phyloP scores from a whole-genome alignment of 2,797 vertebrate species.

The Characodon lateralis region DNA sequence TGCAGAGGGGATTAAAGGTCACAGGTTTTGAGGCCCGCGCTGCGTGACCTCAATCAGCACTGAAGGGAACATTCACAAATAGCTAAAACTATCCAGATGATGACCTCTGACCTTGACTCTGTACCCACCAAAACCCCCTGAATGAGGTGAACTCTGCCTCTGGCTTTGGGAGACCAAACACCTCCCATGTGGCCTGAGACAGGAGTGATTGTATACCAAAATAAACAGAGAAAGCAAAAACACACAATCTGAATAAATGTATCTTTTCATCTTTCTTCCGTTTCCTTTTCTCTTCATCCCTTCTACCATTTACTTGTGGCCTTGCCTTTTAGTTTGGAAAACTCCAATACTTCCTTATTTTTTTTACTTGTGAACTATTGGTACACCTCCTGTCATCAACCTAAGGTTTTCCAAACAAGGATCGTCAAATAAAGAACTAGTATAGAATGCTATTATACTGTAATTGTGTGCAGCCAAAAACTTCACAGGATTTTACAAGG shows the following conservation, averaged over 20 bases:
- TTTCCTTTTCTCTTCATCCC: conserved; percentile 34
- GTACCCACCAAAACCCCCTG: conserved; percentile 44
- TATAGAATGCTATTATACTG: not conserved
- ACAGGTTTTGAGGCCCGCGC: conserved; percentile 62
- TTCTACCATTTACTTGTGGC: conserved; percentile 1
- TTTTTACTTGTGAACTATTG: not conserved
- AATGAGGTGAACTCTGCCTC: conserved; percentile 64
- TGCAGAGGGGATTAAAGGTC: conserved; percentile 66
- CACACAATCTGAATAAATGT: conserved; percentile 11
- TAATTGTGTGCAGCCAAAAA: not conserved
- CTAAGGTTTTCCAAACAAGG: not conserved
- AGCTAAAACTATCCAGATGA: conserved; percentile 85
- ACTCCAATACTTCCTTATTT: not conserved
- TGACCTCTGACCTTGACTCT: conserved; percentile 70
- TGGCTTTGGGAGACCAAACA: conserved; percentile 45
- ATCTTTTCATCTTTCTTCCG: conserved; percentile 9
- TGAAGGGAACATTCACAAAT: conserved; percentile 69
- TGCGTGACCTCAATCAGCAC: conserved; percentile 72
- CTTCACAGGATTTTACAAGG: too few relatives aligned
- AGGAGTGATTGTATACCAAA: conserved; percentile 29
- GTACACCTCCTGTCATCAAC: not conserved
- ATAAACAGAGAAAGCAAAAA: conserved; percentile 13
- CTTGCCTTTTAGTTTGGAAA: not conserved
- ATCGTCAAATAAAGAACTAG: not conserved
- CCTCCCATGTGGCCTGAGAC: conserved; percentile 39